Evolutionary conservation across 2,797 vertebrate species (phyloP).

Genomic region (Platalea minor): DNA sequence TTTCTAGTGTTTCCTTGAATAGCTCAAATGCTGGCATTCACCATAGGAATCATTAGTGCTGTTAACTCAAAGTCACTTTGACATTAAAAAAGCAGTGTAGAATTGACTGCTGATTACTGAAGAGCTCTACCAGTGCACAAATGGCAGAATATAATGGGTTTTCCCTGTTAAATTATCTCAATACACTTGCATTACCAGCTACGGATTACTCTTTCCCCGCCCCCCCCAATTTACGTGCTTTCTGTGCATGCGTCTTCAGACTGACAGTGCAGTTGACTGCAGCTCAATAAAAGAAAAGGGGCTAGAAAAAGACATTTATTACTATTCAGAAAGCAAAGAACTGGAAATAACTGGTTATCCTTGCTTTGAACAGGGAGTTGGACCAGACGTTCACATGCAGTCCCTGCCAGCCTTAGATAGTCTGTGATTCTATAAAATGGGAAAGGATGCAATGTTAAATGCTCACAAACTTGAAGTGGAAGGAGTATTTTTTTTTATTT

Average conservation of each 20-base stretch:
- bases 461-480: neutral
- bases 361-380: neutral
- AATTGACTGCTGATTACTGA: neutral
- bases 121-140: neutral
- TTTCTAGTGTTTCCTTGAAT: neutral
- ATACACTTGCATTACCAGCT: neutral
- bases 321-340: neutral
- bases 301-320: neutral
- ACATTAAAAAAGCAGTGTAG: neutral
- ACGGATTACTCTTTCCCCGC: neutral
- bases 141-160: neutral
- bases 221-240: neutral
- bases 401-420: neutral
- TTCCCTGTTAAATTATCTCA: neutral
- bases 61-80: neutral
- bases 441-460: neutral
- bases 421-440: neutral
- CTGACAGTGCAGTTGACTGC: neutral
- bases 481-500: neutral
- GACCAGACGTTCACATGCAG: neutral
- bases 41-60: neutral
- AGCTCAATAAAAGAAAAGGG: neutral
- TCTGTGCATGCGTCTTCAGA: neutral
- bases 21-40: neutral
- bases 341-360: neutral